Evolutionary conservation across 2,888 invertebrate species (phyloP).

Genomic region (Allolobophora icterica): DNA sequence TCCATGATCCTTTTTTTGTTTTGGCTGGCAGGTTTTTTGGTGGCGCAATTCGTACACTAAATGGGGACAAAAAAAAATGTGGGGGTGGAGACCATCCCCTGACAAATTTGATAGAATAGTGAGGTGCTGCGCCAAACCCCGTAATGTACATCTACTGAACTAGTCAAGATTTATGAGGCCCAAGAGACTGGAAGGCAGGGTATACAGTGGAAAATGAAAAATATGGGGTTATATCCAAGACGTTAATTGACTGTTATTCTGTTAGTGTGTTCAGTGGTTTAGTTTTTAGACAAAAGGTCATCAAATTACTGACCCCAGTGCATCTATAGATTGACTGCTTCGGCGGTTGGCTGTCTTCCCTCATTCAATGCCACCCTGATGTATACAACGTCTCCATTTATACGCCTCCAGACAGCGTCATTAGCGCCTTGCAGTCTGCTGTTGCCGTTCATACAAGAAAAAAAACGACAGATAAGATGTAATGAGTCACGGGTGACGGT

Average conservation of each 20-base stretch:
- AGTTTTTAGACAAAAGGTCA: too few relatives aligned
- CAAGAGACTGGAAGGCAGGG: not conserved
- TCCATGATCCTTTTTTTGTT: too few relatives aligned
- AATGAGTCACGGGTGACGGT: not conserved
- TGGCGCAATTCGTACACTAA: too few relatives aligned
- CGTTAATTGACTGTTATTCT: not conserved
- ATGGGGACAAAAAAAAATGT: too few relatives aligned
- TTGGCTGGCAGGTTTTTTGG: too few relatives aligned
- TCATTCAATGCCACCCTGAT: not conserved
- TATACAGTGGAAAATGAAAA: not conserved
- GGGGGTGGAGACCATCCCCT: too few relatives aligned
- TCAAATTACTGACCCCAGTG: not conserved
- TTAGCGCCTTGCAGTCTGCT: not conserved
- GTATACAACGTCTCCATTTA: too few relatives aligned
- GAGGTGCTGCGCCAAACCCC: too few relatives aligned
- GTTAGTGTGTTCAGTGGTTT: not conserved
- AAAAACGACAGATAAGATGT: not conserved
- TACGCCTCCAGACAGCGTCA: not conserved
- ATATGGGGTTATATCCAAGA: not conserved
- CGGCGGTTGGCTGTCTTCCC: not conserved
- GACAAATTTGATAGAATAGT: too few relatives aligned
- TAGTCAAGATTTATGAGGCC: not conserved
- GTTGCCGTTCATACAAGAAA: not conserved
- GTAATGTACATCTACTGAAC: too few relatives aligned
- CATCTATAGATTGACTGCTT: too few relatives aligned